Evolutionary conservation across 37 sponge, comb jelly and placozoan genomes (phyloP).

Genomic region (Agelas oroides): DNA sequence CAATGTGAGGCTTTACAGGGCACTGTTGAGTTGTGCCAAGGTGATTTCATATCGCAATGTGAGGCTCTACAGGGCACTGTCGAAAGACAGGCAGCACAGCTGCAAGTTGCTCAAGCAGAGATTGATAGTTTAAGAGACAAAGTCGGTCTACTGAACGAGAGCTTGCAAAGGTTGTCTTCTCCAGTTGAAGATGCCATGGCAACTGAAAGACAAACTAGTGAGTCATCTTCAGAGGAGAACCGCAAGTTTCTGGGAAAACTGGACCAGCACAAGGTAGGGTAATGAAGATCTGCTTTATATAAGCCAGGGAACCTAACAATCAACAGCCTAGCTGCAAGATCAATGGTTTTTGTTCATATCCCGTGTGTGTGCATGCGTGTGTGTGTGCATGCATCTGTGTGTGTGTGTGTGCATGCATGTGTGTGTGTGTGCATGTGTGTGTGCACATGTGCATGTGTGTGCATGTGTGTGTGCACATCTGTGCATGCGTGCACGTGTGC

Average conservation of each 20-base stretch:
- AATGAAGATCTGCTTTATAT: too few relatives aligned
- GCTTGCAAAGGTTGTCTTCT: background rate
- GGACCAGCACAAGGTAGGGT: too few relatives aligned
- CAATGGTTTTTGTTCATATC: too few relatives aligned
- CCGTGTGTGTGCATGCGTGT: background rate
- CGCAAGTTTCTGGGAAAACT: too few relatives aligned
- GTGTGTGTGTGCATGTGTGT: constrained; percentile 11
- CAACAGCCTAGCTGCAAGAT: too few relatives aligned
- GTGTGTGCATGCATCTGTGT: background rate
- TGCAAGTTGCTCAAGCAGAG: background rate
- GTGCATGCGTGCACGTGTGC: background rate
- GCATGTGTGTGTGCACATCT: background rate
- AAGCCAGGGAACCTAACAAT: too few relatives aligned
- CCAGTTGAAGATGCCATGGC: background rate
- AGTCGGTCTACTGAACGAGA: background rate
- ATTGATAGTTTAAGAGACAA: background rate
- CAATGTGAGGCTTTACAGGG: too few relatives aligned
- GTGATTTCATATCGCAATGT: too few relatives aligned
- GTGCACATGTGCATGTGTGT: constrained; percentile 3
- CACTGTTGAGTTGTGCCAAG: background rate
- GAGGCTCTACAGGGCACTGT: background rate
- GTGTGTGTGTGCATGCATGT: background rate
- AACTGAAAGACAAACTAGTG: too few relatives aligned
- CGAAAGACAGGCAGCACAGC: background rate
- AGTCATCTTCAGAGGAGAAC: too few relatives aligned